phyloP scores from a whole-genome alignment of 1,140 invertebrate species.

The Homalodisca vitripennis region DNA sequence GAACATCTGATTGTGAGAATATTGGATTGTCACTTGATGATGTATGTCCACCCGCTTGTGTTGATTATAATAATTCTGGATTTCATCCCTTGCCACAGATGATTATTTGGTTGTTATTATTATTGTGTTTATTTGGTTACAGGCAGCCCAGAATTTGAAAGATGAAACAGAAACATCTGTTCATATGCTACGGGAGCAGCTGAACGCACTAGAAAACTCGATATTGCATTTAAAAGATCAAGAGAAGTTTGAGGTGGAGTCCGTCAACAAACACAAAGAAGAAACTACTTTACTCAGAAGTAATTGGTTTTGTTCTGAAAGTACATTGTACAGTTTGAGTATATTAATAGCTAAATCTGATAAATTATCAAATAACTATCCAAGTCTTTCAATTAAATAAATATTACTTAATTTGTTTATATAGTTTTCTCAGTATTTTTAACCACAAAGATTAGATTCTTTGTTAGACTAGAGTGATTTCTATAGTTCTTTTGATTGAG shows the following conservation, averaged over 20 bases:
- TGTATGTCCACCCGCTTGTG: not conserved
- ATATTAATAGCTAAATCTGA: too few species aligned
- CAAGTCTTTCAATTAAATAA: too few species aligned
- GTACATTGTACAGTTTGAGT: too few species aligned
- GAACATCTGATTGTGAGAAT: not conserved
- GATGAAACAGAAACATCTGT: slow-evolving; percentile 27
- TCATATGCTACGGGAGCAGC: slow-evolving; percentile 20
- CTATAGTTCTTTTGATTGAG: too few species aligned
- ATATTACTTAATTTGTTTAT: too few species aligned
- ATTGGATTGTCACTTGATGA: not conserved
- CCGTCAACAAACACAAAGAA: slow-evolving; percentile 32
- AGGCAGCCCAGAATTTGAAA: slow-evolving; percentile 37
- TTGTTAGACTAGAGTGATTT: too few species aligned
- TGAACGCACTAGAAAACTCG: slow-evolving; percentile 21
- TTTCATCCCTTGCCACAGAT: not conserved
- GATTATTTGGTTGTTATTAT: not conserved
- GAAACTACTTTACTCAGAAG: slow-evolving; percentile 30
- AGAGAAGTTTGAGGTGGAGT: slow-evolving; percentile 18
- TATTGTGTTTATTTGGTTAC: slow-evolving; percentile 38
- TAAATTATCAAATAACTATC: too few species aligned
- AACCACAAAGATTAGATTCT: too few species aligned
- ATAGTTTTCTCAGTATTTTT: too few species aligned
- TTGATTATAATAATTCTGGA: not conserved
- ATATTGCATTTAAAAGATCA: slow-evolving; percentile 13
- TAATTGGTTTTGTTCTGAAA: too few species aligned